phyloP scores from a whole-genome alignment of 2,797 vertebrate genomes.

The Gobio occitaniae region DNA sequence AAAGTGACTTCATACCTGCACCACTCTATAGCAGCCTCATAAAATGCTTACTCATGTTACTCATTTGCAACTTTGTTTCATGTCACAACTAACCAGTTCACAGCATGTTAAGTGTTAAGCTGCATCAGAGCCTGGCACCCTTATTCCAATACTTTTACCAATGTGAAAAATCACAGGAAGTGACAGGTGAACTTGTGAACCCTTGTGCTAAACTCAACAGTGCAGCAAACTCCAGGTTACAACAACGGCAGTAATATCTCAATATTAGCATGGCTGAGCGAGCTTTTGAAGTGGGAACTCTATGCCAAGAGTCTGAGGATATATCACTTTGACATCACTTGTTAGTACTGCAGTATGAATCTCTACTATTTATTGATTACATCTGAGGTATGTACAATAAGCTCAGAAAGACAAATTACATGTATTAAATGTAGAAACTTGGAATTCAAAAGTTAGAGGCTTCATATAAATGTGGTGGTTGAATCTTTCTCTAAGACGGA shows the following conservation, averaged over 20 bases:
- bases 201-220: neutral
- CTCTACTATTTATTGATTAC: slow-evolving; percentile 3
- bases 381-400: neutral
- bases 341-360: neutral
- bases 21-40: neutral
- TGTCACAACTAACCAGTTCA: neutral
- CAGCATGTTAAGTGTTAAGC: neutral
- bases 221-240: slow-evolving; percentile 11
- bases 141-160: neutral
- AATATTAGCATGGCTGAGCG: neutral
- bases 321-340: slow-evolving; percentile 17
- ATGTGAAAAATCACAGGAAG: slow-evolving; percentile 13
- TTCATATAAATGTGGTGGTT: neutral
- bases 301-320: neutral
- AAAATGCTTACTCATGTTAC: neutral
- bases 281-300: slow-evolving; percentile 7
- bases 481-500: neutral
- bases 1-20: too few species aligned
- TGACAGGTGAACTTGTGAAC: slow-evolving; percentile 20
- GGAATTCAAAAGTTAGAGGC: neutral
- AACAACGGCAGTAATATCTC: neutral
- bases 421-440: neutral
- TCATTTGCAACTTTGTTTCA: neutral
- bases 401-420: neutral
- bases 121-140: neutral